Base-by-base conservation (phyloP, 2,888 invertebrate species). In the Mayetiola destructor region DNA sequence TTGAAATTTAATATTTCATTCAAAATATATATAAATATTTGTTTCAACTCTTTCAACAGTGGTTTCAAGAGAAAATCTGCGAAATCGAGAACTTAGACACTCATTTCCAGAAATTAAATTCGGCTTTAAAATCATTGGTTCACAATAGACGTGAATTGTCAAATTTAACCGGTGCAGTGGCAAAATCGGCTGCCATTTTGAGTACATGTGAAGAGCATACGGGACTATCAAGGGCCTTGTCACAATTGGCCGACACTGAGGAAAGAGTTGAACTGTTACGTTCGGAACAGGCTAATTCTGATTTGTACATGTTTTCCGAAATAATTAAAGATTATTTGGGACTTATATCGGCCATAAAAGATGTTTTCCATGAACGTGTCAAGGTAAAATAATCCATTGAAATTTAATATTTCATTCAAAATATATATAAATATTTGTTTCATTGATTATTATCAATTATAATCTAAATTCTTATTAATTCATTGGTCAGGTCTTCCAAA, bases 31-130 rank as follows among this genome's bases (percentile, higher is more conserved):
- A 55, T 1, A 12, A 29, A 16, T 12, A 32, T 16, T 16, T 52
- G 29, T n/a, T 27, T 29, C 14, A 39, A 12, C 36, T 14, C 14
- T 37, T 14, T 42, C n/a, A 14, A 21, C 66, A 95, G 91, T 99
- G 99, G 99, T 99, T 99, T 75, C 96, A 97, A 70, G 96, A 99
- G 70, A 93, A 93, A 66, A 83, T 88, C 27, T 79, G 82, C 6
- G 92, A 94, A 70, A 82, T 97, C 40, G 96, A 97, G 67, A 85
- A 85, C 36, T 75, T 97, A 23, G 96, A 99, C 69, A 77, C 80
- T 18, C 91, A 94, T 67, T 76, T 97, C 58, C 81, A 90, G 48
- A 89, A 92, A 63, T 75, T 96, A 56, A 88, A 88, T 70, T 77
- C 81, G 30, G 89, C 90, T 63, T 83, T 95, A 59, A 96, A 95